Base-by-base conservation (phyloP, 2,797 vertebrate species). In the Gorsachius magnificus region DNA sequence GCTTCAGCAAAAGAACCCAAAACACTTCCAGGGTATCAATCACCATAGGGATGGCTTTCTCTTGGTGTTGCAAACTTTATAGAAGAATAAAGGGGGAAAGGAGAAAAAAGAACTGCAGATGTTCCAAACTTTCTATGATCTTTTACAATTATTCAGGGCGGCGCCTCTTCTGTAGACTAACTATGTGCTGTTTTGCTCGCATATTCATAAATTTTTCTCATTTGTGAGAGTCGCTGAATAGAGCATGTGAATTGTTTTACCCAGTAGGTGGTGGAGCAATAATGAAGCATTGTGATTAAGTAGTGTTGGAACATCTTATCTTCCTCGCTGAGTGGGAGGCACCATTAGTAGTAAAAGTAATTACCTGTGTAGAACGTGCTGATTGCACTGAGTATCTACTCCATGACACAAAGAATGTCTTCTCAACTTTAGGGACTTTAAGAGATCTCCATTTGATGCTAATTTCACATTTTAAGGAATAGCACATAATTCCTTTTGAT, bases 321-420 rank as follows among this genome's bases (percentile, higher is more conserved):
- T 98, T 94, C 86, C 98, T 98, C 98, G 90, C 98, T 96, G 98
- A 98, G 98, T 98, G 98, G 98, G 98, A 99, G 98, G 98, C 98
- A 98, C 98, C 98, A 99, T 99, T 98, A 98, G 98, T 98, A 99
- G 99, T 99, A 98, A 99, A 99, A 99, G 99, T 99, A 99, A 99
- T 98, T 98, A 98, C 98, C 98, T 98, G 97, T 97, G 98, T 96
- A 95, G 97, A 97, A 90, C 75, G 76, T 76, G 84, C 97, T 99
- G 98, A 98, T 98, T 98, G 98, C 96, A 96, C 97, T 97, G 97
- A 98, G 98, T 98, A 98, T 98, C 98, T 98, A 97, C 98, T 98
- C 97, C 96, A 87, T 24, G 68, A 85, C 95, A 89, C 91, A 71
- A 86, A 94, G 95, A 96, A 76, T 89, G 89, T 91, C 95, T 89